Evolutionary conservation across 2,888 invertebrate species (phyloP).

Genomic region (Spatulosminthurus flaviceps): DNA sequence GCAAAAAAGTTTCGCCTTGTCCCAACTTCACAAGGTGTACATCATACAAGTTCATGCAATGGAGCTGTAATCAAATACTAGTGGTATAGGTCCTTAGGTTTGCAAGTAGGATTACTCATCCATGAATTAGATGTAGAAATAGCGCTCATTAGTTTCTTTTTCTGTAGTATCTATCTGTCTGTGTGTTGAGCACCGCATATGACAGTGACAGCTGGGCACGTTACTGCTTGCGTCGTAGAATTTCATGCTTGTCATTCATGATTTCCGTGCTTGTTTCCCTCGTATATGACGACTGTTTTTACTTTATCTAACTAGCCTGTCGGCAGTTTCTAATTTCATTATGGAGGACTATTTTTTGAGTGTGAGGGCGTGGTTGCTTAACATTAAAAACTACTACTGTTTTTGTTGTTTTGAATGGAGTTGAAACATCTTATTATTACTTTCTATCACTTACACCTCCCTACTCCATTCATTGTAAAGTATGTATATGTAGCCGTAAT

Average conservation of each 20-base stretch:
- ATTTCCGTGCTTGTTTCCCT: not conserved
- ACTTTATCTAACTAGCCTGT: not conserved
- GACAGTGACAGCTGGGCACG: not conserved
- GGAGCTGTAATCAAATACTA: not conserved
- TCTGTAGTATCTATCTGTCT: too few relatives aligned
- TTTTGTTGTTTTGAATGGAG: too few relatives aligned
- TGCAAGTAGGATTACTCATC: constrained; percentile 6
- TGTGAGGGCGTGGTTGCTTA: not conserved
- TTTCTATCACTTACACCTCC: too few relatives aligned
- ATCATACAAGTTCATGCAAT: not conserved
- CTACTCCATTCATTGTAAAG: too few relatives aligned
- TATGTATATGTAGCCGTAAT: too few relatives aligned
- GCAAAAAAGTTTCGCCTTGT: not conserved
- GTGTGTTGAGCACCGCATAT: too few relatives aligned
- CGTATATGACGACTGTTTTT: not conserved
- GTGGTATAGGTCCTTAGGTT: not conserved
- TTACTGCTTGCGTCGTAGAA: not conserved
- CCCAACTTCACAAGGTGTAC: not conserved
- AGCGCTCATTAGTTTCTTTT: not conserved
- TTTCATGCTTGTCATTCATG: constrained; percentile 5
- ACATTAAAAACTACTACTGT: too few relatives aligned
- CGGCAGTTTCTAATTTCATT: not conserved
- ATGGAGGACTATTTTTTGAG: not conserved
- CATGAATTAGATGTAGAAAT: not conserved
- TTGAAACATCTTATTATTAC: too few relatives aligned